Base-by-base conservation (phyloP, 2,113 vertebrate species). In the Cyanoliseus patagonus region DNA sequence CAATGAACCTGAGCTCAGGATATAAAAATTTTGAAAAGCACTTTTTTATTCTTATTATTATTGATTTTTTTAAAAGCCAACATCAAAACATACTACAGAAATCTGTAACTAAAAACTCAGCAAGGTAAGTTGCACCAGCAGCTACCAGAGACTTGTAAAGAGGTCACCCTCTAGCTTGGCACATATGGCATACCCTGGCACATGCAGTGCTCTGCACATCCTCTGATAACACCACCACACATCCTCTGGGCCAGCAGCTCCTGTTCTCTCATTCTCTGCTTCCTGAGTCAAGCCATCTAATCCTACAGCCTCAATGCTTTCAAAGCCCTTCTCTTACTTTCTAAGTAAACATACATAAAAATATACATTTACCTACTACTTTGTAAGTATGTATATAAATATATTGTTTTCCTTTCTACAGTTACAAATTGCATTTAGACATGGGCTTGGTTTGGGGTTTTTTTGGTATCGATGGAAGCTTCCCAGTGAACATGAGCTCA, bases 201-300 rank as follows among this genome's bases (percentile, higher is more conserved):
- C 1, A 5, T 12, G 2, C 1, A 39, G 14, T 11, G 19, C n/a
- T 16, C 16, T 28, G 42, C 25, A 39, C 31, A 59, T 18, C 31
- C 16, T 39, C 63, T 0, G 0, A 57, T n/a, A 69, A 66, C 30
- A 25, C 47, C 46, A n/a, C 22, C 2, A 1, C 15, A 12, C 10
- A 25, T 14, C 39, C 15, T 75, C 57, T 4, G 8, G 9, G 9
- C 15, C 8, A 33, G 24, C 33, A 46, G 24, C 35, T 25, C n/a
- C 27, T 53, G 11, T 10, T 35, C 55, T 31, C 22, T 3, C 27
- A 31, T 62, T 55, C 33, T 81, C 19, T n/a, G 25, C 55, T 55
- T 63, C 55, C 11, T 3, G 7, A 28, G 17, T 69, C 49, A 64
- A 55, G 6, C 12, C 61, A 49, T 33, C 31, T 57, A 51, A 57